Evolutionary conservation across 2,888 invertebrate genomes (phyloP), one percentile per base, ranked within the genome.

Genomic region (Cremastobaeus sp.): DNA sequence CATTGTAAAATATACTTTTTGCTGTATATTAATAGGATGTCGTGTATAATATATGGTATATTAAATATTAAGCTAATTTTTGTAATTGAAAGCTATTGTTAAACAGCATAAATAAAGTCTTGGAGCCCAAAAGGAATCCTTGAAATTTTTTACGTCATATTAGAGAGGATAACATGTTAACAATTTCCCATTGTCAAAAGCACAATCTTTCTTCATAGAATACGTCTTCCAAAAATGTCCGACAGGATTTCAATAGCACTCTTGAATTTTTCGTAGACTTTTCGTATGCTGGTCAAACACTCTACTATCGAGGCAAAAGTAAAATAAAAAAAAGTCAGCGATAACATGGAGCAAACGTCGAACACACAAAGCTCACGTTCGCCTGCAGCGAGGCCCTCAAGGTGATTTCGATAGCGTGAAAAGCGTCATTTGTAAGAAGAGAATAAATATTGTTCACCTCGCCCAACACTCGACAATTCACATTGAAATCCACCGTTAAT

Each of bases 221-320:
- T n/a, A 57, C 47, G 50, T 71, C 50, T 71, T 54, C 48, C 37
- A 64, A 71, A 62, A 64, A 59, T 59, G 65, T 59, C 59, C n/a
- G 45, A 71, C 48, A 54, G 66, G 72, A 72, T 65, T 72, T 72
- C 72, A 60, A 72, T 72, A 54, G 54, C 12, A 25, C 65, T 66
- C 54, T 39, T 72, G 72, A 72, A 72, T 66, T 72, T 72, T 66
- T 72, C 72, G 72, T 48, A 60, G 54, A 66, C 65, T 72, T 72
- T 65, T 72, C 72, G 65, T 60, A 66, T 65, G 54, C 59, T 72
- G 65, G 72, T 66, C 72, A 72, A 72, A 72, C 72, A 72, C 72
- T 60, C 54, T 45, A 39, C 65, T 54, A 59, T 72, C 72, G 65
- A 59, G 30, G 52, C 18, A 57, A 39, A 65, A 65, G 59, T 59